Base-by-base conservation (phyloP, 2,888 invertebrate genomes). In the Drosophila setosimentum region DNA sequence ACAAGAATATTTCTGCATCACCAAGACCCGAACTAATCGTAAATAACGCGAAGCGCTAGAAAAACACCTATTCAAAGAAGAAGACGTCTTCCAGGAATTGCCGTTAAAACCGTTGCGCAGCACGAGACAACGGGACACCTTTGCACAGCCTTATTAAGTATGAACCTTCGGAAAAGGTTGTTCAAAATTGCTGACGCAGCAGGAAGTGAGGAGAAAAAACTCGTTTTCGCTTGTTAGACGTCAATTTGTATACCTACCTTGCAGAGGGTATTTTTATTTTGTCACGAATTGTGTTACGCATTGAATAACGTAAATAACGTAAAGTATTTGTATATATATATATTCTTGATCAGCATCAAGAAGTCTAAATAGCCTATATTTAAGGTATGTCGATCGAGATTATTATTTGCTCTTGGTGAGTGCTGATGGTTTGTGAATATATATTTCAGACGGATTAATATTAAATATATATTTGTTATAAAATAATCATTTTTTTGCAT, bases 41-140 rank as follows among this genome's bases (percentile, higher is more conserved):
- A 30, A 58, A 69, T 40, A 33, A n/a, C n/a, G 49, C 37, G 33
- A 50, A 33, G 30, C n/a, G 13, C 16, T 45, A 29, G 29, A n/a
- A 48, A 51, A 61, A 61, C 30, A 51, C 48, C 42, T 61, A 29
- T 55, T 66, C 53, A 79, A 67, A 58, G 57, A 71, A 66, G 62
- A 63, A 24, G 53, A 42, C 48, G 30, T 37, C 40, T 83, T 78
- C 80, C 65, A 53, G 55, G 81, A 83, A 83, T 60, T 77, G 40
- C 54, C 45, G 59, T 37, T 55, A 27, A 60, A 70, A 65, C 53
- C 62, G 68, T 81, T 73, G 82, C 90, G 63, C 88, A 89, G 83
- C 88, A 72, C 75, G 88, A 68, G 78, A 72, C 73, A 66, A 69
- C 68, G 58, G 72, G 70, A 72, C 65, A 75, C 69, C 70, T 68